Evolutionary conservation across 2,888 invertebrate species (phyloP).

Genomic region (Eilema caniola): DNA sequence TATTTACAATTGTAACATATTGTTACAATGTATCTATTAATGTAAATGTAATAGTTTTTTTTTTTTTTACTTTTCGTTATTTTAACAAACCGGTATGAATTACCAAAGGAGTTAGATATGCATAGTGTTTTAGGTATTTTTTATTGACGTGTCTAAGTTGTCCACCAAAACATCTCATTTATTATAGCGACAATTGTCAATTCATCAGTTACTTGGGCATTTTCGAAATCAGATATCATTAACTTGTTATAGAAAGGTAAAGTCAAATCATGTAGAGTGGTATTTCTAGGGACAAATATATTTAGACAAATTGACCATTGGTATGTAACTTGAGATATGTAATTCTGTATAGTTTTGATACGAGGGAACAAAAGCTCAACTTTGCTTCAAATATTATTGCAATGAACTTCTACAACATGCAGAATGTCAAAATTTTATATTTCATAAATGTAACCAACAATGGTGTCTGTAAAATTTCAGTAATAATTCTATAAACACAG

Average conservation of each 20-base stretch:
- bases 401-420: slow-evolving; percentile 37
- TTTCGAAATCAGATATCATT: slow-evolving; percentile 58
- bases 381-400: slow-evolving; percentile 49
- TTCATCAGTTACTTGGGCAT: slow-evolving; percentile 56
- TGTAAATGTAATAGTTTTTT: slow-evolving; percentile 65
- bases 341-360: slow-evolving; percentile 67
- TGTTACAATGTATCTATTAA: slow-evolving; percentile 68
- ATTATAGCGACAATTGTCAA: slow-evolving; percentile 32
- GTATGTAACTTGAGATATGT: slow-evolving; percentile 51
- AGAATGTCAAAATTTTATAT: slow-evolving; percentile 49
- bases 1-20: slow-evolving; percentile 66
- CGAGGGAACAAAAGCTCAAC: slow-evolving; percentile 74
- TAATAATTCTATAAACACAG: slow-evolving; percentile 53
- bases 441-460: slow-evolving; percentile 24
- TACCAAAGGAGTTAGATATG: slow-evolving; percentile 85
- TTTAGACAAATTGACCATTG: slow-evolving; percentile 67
- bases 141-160: slow-evolving; percentile 53
- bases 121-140: slow-evolving; percentile 79
- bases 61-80: slow-evolving; percentile 69
- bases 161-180: slow-evolving; percentile 45
- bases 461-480: slow-evolving; percentile 43
- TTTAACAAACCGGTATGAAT: slow-evolving; percentile 82
- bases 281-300: slow-evolving; percentile 68
- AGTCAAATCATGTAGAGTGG: slow-evolving; percentile 59
- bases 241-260: slow-evolving; percentile 54